phyloP scores from a whole-genome alignment of 2,888 invertebrate genomes.

The Sarcophaga carnaria region DNA sequence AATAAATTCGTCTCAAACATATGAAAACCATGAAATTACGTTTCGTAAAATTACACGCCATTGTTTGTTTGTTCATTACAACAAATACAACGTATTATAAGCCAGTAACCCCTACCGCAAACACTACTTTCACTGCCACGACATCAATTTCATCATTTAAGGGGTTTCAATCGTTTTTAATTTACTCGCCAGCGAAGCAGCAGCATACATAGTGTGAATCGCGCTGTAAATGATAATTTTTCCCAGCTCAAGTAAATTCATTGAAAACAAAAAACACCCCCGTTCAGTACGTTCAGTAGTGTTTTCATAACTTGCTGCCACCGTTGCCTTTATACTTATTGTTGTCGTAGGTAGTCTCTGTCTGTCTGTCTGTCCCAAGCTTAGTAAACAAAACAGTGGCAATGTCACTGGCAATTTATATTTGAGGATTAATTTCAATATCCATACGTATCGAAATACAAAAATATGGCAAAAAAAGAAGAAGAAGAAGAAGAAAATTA shows the following conservation, averaged over 20 bases:
- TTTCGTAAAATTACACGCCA: conserved; percentile 48
- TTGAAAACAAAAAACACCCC: not conserved
- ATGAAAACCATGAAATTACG: conserved; percentile 64
- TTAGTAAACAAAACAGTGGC: not conserved
- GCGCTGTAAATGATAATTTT: not conserved
- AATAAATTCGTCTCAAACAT: conserved; percentile 51
- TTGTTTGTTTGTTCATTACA: not conserved
- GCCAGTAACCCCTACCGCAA: not conserved
- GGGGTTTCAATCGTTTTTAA: conserved; percentile 59
- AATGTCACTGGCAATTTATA: conserved; percentile 56
- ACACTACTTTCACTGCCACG: not conserved
- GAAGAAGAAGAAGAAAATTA: too few species aligned
- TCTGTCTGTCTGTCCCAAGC: not conserved
- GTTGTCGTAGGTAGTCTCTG: conserved; percentile 10
- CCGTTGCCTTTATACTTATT: not conserved
- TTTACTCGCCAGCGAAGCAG: not conserved
- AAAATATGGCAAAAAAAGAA: not conserved
- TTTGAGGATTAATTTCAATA: conserved; percentile 61
- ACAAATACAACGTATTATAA: not conserved
- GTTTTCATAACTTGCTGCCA: not conserved
- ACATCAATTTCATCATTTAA: conserved; percentile 38
- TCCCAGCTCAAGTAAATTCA: not conserved
- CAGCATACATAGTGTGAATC: too few species aligned
- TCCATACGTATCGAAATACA: conserved; percentile 49
- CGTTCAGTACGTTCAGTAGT: not conserved